phyloP scores from a whole-genome alignment of 35 echinoderm and acorn worm genomes.

The Apostichopus japonicus region DNA sequence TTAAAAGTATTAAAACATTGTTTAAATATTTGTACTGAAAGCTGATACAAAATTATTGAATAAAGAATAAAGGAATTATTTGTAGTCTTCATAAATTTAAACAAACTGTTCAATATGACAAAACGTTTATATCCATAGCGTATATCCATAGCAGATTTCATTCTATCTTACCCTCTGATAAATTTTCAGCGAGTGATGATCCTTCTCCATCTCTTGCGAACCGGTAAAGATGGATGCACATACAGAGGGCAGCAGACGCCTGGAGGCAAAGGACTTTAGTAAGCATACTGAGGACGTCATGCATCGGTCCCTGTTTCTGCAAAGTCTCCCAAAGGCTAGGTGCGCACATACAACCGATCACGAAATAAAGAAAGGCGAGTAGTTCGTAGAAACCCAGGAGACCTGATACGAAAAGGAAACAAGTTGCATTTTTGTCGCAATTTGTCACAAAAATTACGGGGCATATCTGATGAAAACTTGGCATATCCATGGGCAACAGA shows the following conservation, averaged over 20 bases:
- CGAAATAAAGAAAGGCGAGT: constrained; percentile 77
- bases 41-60: too few relatives aligned
- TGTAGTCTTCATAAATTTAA: too few relatives aligned
- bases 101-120: too few relatives aligned
- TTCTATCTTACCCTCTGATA: constrained; percentile 72
- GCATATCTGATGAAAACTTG: too few relatives aligned
- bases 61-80: too few relatives aligned
- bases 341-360: constrained; percentile 82
- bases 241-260: constrained; percentile 64
- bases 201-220: constrained; percentile 77
- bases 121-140: too few relatives aligned
- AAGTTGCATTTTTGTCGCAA: too few relatives aligned
- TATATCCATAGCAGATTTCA: not conserved
- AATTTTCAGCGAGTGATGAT: constrained; percentile 66
- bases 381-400: constrained; percentile 79
- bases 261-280: constrained; percentile 77
- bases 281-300: constrained; percentile 87
- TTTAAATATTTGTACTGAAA: too few relatives aligned
- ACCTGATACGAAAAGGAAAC: constrained; percentile 44
- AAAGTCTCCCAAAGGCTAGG: constrained; percentile 75
- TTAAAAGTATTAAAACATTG: too few relatives aligned
- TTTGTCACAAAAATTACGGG: too few relatives aligned
- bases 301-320: constrained; percentile 88
- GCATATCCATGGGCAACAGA: too few relatives aligned
- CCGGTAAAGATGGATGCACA: constrained; percentile 77